Evolutionary conservation across 2,888 invertebrate genomes (phyloP), one percentile per base, ranked within the genome.

Genomic region (Hipparchia semele): DNA sequence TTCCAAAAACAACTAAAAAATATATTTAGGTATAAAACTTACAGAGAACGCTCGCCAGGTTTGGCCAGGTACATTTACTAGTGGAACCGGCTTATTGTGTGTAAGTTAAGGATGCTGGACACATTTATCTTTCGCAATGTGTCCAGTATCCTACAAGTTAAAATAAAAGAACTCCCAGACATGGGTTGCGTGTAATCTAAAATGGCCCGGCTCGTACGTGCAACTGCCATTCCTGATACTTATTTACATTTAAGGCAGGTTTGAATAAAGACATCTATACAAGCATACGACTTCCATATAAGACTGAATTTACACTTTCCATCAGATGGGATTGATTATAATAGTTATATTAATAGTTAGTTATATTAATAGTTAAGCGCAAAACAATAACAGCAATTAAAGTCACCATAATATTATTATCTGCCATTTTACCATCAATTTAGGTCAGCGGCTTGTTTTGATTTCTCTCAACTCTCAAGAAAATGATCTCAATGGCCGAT

Each of bases 401-500:
- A 6, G 9, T 13, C 45, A 58, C 13, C 45, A 56, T 45, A 56
- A 56, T 45, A 56, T 67, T 65, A 65, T 51, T 51, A 65, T 46
- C 10, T 46, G 65, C 68, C 51, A 67, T 54, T 70, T 71, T 67
- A 49, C 69, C 73, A 65, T 62, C 68, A 68, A 78, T 75, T 75
- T 73, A 49, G 72, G 73, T 76, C 74, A 70, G 68, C 64, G 53
- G 67, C 70, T 61, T 64, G 62, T 74, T 75, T 75, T 73, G 70
- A 72, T 74, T 75, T 65, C 71, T 71, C 72, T 71, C 60, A 69
- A 74, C 71, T 71, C 72, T 71, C 68, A 69, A 74, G 59, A 72
- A 68, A 74, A 70, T 78, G 78, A 78, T 79, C 72, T 78, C 69
- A 81, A 84, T 82, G 80, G 77, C 73, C 79, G 82, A 81, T 72